Conservation (phyloP, 1,140 invertebrate species). For the Aphaenogaster rudis region DNA sequence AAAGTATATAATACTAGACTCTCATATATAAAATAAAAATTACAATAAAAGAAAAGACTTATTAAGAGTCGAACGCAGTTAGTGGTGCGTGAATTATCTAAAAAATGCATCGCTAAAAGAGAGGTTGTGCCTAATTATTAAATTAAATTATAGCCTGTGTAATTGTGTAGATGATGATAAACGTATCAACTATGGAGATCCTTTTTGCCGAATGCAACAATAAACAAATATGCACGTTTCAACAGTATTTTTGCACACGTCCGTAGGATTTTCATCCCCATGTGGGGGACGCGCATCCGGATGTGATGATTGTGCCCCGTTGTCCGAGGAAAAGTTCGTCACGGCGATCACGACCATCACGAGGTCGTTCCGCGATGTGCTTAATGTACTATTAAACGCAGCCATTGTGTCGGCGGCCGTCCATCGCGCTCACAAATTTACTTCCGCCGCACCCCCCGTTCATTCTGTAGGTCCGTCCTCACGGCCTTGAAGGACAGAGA, state of each 20-base stretch:
- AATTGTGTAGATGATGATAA: not conserved
- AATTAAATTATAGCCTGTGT: not conserved
- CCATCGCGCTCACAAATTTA: slow-evolving; percentile 82
- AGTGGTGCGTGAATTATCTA: not conserved
- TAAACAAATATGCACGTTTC: slow-evolving; percentile 12
- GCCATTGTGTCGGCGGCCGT: slow-evolving; percentile 77
- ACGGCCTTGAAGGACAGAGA: slow-evolving; percentile 21
- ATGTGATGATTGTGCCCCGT: slow-evolving; percentile 38
- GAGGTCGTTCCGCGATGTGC: slow-evolving; percentile 69
- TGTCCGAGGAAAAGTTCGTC: slow-evolving; percentile 71
- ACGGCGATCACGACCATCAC: slow-evolving; percentile 60
- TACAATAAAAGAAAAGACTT: too few species aligned
- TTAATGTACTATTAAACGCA: slow-evolving; percentile 85
- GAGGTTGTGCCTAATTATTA: not conserved
- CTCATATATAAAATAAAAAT: too few species aligned
- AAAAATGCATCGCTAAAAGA: not conserved
- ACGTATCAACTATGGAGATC: not conserved
- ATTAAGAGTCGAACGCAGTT: too few species aligned
- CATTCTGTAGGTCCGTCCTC: slow-evolving; percentile 28
- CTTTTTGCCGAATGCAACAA: not conserved
- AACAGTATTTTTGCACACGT: slow-evolving; percentile 7
- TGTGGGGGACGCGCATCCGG: not conserved
- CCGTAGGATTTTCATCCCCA: slow-evolving; percentile 42
- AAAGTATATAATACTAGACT: too few species aligned
- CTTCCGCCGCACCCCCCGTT: slow-evolving; percentile 73